A percentile compares a stretch with the other conserved stretches of the same genome.
Conservation (phyloP, 2,797 vertebrate species). For the Oophaga sylvatica region DNA sequence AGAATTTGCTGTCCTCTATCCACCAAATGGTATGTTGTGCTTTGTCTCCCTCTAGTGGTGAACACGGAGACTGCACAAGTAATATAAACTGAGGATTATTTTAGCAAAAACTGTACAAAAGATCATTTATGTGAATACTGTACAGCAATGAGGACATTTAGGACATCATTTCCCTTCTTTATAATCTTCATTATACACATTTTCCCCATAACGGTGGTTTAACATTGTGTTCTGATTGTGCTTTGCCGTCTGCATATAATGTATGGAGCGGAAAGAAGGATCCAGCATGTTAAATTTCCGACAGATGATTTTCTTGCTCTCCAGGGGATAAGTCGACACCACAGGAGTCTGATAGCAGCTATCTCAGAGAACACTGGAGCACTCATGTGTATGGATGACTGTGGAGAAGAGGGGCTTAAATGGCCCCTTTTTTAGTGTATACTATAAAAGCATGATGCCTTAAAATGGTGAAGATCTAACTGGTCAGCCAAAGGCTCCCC, state of each 20-base stretch:
- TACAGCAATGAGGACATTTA: not conserved
- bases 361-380: no score
- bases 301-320: no score
- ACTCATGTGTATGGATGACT: no score
- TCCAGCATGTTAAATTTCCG: no score
- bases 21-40: slow-evolving; percentile 88
- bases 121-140: not conserved
- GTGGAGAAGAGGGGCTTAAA: no score
- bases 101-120: not conserved
- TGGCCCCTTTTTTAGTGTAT: not conserved
- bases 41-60: slow-evolving; percentile 75
- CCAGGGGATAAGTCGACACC: no score
- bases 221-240: not conserved
- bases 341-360: no score
- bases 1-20: slow-evolving; percentile 90
- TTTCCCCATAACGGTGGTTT: not conserved
- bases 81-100: not conserved
- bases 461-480: not conserved
- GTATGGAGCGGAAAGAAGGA: no score
- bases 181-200: not conserved
- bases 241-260: no score
- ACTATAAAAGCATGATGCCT: not conserved
- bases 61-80: slow-evolving; percentile 59
- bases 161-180: no score
- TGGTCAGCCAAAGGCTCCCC: no score